Evolutionary conservation across 2,113 vertebrate species (phyloP).

Genomic region (Silurus glanis): DNA sequence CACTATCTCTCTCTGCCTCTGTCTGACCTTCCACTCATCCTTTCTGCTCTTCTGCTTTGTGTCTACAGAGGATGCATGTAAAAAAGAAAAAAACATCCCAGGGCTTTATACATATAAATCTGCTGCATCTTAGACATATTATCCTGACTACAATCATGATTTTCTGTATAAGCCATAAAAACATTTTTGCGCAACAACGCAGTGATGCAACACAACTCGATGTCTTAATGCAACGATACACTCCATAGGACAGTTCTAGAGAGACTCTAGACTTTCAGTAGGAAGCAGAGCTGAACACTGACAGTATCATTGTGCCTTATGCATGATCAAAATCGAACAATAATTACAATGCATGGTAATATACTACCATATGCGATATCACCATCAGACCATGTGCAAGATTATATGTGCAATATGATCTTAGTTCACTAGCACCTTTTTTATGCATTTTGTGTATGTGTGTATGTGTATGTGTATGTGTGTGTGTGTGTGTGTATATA

Average conservation of each 20-base stretch:
- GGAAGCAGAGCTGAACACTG: too few species aligned
- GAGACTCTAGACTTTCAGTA: background rate
- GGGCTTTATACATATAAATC: background rate
- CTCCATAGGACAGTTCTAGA: too few species aligned
- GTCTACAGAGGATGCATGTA: background rate
- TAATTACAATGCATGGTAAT: too few species aligned
- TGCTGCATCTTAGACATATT: background rate
- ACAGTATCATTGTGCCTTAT: too few species aligned
- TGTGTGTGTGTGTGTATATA: too few species aligned
- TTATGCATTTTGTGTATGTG: too few species aligned
- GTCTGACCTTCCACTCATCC: background rate
- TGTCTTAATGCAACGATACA: background rate
- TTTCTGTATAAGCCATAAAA: slow-evolving; percentile 4
- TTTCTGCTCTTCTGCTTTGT: background rate
- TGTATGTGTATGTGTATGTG: too few species aligned
- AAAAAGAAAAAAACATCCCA: background rate
- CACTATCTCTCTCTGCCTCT: slow-evolving; percentile 10
- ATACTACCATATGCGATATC: too few species aligned
- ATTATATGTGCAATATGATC: too few species aligned
- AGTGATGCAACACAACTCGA: background rate
- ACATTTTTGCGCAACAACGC: background rate
- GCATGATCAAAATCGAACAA: too few species aligned
- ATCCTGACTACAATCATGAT: background rate
- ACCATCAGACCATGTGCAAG: too few species aligned
- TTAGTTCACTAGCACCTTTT: too few species aligned